These are phyloP conservation scores for Telmatochromis sp. DNA, from an alignment of 2,113 vertebrate species.

Conservation along the genomic window DNA sequence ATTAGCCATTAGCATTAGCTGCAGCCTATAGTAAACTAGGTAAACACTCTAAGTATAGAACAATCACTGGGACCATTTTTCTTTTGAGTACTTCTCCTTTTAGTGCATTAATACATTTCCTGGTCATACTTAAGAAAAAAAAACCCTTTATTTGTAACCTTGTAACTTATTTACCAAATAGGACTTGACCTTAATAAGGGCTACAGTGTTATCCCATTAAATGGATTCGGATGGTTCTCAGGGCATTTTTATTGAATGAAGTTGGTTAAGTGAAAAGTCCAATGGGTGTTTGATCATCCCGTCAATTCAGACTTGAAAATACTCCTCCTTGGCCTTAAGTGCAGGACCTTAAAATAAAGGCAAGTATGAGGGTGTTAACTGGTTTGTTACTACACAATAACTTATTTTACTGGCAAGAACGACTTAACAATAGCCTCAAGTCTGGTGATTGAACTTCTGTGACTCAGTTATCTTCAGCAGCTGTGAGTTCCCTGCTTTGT, in stretches of 20 bases:
- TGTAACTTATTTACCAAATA: not conserved
- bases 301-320: not conserved
- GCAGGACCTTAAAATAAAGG: not conserved
- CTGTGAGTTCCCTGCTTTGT: not conserved
- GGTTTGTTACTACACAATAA: not conserved
- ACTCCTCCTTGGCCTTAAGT: not conserved
- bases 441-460: not conserved
- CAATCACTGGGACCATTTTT: not conserved
- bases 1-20: not conserved
- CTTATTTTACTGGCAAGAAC: not conserved
- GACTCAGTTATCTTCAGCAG: not conserved
- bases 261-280: not conserved
- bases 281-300: not conserved
- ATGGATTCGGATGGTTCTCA: not conserved
- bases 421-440: not conserved
- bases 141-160: fast-evolving
- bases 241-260: not conserved
- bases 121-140: not conserved
- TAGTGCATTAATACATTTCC: not conserved
- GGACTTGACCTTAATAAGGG: not conserved
- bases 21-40: not conserved
- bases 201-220: not conserved
- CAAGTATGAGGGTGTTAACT: not conserved
- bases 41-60: not conserved
- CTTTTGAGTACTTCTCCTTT: not conserved